Base-by-base conservation (phyloP, 2,797 vertebrate genomes). In the Streptopelia turtur region DNA sequence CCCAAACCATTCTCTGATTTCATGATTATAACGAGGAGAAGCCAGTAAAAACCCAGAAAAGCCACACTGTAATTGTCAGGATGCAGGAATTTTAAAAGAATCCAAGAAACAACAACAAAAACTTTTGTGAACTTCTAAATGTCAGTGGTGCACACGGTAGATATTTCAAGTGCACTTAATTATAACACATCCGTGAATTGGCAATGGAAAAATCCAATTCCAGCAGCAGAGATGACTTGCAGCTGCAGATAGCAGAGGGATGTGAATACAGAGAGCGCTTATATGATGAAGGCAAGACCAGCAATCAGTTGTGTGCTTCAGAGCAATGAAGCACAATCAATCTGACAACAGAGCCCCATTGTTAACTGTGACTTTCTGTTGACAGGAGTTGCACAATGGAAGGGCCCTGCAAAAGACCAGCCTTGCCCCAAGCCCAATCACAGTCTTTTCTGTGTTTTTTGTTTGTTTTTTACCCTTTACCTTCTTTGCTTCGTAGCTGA, bases 241-340 rank as follows among this genome's bases (percentile, higher is more conserved):
- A 96, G 95, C 95, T 96, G 96, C 94, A 92, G 77, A 80, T 94
- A 84, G 74, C 45, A 37, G 83, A 86, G 80, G 70, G 74, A 43
- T 71, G 71, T 5, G 60, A 93, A 89, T 24, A 55, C 87, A 93
- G 91, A 94, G 89, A 95, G 50, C 90, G 94, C 85, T 96, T 70
- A 39, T 0, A 10, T 52, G 91, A 89, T 83, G 91, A 91, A 95
- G 91, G 91, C 87, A 87, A 72, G 87, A 70, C 64, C 0, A 0
- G 94, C 93, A 96, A 95, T 94, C 95, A 95, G 85, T 65, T 89
- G 60, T 74, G 52, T 89, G 55, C 94, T 96, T 93, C 88, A 91
- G 82, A 93, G 94, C 88, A 91, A 82, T 57, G 87, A 93, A 94
- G 77, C 74, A 95, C 91, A 94, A 96, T 96, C 95, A 94, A 1